Evolutionary conservation across 1,140 invertebrate genomes (phyloP).

Genomic region (Neodiprion virginianus): DNA sequence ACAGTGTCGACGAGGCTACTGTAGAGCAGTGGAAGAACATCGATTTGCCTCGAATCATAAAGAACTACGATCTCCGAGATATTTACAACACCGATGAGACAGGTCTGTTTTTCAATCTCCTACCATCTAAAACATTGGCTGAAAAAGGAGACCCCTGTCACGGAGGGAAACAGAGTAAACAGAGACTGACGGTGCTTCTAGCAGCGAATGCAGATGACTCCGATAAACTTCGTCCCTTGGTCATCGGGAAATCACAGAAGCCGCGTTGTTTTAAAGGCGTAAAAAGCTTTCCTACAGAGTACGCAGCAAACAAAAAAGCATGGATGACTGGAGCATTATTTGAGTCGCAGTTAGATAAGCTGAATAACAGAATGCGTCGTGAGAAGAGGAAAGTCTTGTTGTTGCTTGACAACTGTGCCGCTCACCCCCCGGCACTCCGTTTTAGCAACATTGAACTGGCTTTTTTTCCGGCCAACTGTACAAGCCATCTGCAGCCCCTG

Average conservation of each 20-base stretch:
- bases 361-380: conserved; percentile 43
- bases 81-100: conserved; percentile 59
- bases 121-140: conserved; percentile 53
- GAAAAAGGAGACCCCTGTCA: conserved; percentile 52
- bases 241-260: conserved; percentile 59
- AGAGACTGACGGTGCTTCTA: conserved; percentile 56
- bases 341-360: conserved; percentile 43
- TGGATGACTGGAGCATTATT: conserved; percentile 56
- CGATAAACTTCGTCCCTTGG: conserved; percentile 55
- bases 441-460: conserved; percentile 48
- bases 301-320: conserved; percentile 56
- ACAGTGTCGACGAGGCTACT: conserved; percentile 34
- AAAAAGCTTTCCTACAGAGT: conserved; percentile 49
- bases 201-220: conserved; percentile 53
- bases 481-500: conserved; percentile 59
- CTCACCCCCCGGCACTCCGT: conserved; percentile 44
- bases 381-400: conserved; percentile 56
- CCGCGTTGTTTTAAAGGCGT: conserved; percentile 56
- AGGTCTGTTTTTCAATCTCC: conserved; percentile 56
- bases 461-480: conserved; percentile 52
- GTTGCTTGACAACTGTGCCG: conserved; percentile 60
- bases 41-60: conserved; percentile 25
- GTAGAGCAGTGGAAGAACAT: conserved; percentile 27
- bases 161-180: conserved; percentile 58
- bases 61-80: conserved; percentile 42